These are phyloP conservation scores for Helicorthomorpha holstii DNA, from an alignment of 1,140 invertebrate species.

Conservation along the genomic window DNA sequence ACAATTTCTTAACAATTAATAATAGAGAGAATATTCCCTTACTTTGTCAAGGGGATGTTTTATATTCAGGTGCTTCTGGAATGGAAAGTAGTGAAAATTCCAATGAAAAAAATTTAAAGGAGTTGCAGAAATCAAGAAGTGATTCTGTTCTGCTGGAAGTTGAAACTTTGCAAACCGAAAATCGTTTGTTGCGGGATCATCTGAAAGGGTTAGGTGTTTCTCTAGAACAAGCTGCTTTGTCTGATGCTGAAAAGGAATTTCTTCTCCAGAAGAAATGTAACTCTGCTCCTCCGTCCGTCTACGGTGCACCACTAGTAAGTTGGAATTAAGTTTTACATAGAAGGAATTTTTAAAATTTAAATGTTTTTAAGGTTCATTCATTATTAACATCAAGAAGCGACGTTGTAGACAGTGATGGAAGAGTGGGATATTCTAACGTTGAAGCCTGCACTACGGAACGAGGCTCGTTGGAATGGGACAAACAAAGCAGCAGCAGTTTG, in stretches of 20 bases:
- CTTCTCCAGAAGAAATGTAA: constrained; percentile 2
- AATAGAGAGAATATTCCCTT: too few species aligned
- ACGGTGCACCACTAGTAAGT: not conserved
- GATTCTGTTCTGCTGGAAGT: not conserved
- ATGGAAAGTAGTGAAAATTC: too few species aligned
- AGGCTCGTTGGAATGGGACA: constrained; percentile 52
- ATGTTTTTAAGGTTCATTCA: not conserved
- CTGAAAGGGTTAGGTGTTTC: not conserved
- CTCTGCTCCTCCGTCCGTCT: not conserved
- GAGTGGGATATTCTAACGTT: not conserved
- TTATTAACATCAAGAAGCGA: not conserved
- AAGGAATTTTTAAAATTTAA: not conserved
- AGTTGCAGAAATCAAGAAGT: not conserved
- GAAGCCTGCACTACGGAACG: not conserved
- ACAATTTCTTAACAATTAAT: too few species aligned
- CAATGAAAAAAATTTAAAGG: not conserved
- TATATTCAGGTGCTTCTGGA: too few species aligned
- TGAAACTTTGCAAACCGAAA: not conserved
- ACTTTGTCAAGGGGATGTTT: too few species aligned
- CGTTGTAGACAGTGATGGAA: not conserved
- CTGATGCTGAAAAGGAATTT: not conserved
- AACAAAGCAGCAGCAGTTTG: constrained; percentile 58
- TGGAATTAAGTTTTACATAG: not conserved
- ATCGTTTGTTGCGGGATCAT: not conserved
- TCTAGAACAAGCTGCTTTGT: not conserved